A percentile compares a stretch with the other conserved stretches of the same genome.
phyloP scores from a whole-genome alignment of 1,140 invertebrate species.

The honey bee (Apis mellifera) region DNA sequence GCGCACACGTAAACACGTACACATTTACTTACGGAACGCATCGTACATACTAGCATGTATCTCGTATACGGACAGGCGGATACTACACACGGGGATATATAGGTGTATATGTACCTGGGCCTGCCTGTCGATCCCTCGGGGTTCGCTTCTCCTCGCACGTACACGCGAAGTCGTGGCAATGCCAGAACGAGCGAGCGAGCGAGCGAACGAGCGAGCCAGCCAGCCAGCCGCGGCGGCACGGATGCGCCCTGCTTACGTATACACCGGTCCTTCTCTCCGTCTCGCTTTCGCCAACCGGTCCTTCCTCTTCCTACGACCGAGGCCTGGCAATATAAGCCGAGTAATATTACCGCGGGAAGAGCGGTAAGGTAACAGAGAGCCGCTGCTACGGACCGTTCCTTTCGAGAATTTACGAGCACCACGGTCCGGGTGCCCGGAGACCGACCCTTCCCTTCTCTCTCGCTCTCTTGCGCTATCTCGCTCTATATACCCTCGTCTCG shows the following conservation, averaged over 20 bases:
- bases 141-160: conserved; percentile 58
- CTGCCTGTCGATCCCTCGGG: conserved; percentile 63
- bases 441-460: conserved; percentile 49
- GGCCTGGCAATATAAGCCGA: conserved; percentile 65
- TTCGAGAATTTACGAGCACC: conserved; percentile 69
- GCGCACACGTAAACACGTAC: conserved; percentile 13
- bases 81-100: conserved; percentile 6
- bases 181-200: conserved; percentile 20
- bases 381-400: conserved; percentile 67
- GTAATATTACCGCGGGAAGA: conserved; percentile 69
- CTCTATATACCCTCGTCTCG: conserved; percentile 10
- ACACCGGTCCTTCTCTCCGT: conserved; percentile 47
- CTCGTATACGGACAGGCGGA: background rate
- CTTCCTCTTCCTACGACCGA: conserved; percentile 50
- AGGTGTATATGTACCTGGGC: conserved; percentile 57
- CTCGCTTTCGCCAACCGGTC: conserved; percentile 10
- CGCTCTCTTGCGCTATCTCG: conserved; percentile 19
- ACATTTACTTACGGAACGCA: background rate
- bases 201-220: conserved; percentile 37
- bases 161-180: conserved; percentile 39
- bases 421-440: conserved; percentile 59
- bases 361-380: conserved; percentile 67
- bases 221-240: conserved; percentile 54
- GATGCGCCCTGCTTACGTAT: conserved; percentile 60
- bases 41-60: conserved; percentile 1